phyloP scores from a whole-genome alignment of 2,113 vertebrate genomes.

The Arvicanthis niloticus region DNA sequence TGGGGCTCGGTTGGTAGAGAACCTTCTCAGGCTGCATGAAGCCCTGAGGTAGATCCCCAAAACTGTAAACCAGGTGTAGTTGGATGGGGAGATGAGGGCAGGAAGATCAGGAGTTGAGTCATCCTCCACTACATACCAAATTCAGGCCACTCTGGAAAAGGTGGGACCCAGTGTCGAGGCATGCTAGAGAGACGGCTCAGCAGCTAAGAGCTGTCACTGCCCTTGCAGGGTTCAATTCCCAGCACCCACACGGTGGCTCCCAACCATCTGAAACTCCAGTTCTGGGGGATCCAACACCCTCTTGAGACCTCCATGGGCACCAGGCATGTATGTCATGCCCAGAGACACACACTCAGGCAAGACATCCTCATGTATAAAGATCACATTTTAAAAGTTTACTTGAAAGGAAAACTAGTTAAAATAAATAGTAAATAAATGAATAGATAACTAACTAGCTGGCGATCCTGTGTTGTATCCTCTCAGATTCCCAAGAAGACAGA shows the following conservation, averaged over 20 bases:
- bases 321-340: background rate
- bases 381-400: background rate
- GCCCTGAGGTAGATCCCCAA: background rate
- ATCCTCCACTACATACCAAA: background rate
- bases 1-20: background rate
- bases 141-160: no score
- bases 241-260: background rate
- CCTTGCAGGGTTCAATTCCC: background rate
- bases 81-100: background rate
- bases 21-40: no score
- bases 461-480: background rate
- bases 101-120: background rate
- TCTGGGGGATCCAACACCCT: background rate
- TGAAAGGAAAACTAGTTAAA: background rate
- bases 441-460: background rate
- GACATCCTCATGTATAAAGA: background rate
- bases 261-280: background rate
- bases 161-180: background rate
- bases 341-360: background rate
- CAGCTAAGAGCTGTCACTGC: background rate
- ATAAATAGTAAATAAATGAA: background rate
- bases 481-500: background rate
- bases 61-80: background rate
- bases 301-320: background rate
- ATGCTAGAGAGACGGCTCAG: background rate